These are phyloP conservation scores for Busseola fusca DNA, from an alignment of 2,888 invertebrate genomes.

Conservation along the genomic window DNA sequence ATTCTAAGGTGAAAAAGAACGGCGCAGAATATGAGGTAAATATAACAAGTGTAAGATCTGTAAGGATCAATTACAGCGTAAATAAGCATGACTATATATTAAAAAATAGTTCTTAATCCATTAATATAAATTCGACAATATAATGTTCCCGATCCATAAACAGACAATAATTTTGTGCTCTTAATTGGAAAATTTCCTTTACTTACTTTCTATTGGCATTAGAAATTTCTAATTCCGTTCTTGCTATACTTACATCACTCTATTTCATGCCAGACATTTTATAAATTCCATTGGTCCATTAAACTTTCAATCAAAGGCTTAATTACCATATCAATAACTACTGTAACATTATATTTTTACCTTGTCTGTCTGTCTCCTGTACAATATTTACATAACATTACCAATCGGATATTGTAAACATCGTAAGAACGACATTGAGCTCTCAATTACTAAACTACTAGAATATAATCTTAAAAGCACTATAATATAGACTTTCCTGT, in stretches of 20 bases:
- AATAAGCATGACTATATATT: neutral
- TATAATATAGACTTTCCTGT: neutral
- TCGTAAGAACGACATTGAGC: conserved; percentile 47
- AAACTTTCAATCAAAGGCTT: neutral
- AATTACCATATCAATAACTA: conserved; percentile 16
- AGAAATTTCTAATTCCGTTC: conserved; percentile 39
- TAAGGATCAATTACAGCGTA: conserved; percentile 3
- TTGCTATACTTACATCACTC: conserved; percentile 1
- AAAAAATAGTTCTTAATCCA: neutral
- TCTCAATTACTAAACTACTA: conserved; percentile 13
- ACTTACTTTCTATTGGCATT: conserved; percentile 54
- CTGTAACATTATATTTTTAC: conserved; percentile 33
- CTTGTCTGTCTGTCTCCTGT: conserved; percentile 42
- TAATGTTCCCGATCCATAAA: neutral
- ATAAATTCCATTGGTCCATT: neutral
- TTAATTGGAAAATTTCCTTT: conserved; percentile 22
- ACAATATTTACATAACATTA: conserved; percentile 71
- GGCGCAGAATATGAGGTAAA: conserved; percentile 87
- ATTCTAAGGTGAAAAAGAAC: conserved; percentile 84
- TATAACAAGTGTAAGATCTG: conserved; percentile 53
- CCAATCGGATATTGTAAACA: conserved; percentile 63
- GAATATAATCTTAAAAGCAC: neutral
- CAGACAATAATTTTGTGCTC: conserved; percentile 9
- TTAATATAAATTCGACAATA: neutral
- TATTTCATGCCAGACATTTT: conserved; percentile 11